Evolutionary conservation across 2,797 vertebrate genomes (phyloP).

Genomic region (Mionectes olivaceus): DNA sequence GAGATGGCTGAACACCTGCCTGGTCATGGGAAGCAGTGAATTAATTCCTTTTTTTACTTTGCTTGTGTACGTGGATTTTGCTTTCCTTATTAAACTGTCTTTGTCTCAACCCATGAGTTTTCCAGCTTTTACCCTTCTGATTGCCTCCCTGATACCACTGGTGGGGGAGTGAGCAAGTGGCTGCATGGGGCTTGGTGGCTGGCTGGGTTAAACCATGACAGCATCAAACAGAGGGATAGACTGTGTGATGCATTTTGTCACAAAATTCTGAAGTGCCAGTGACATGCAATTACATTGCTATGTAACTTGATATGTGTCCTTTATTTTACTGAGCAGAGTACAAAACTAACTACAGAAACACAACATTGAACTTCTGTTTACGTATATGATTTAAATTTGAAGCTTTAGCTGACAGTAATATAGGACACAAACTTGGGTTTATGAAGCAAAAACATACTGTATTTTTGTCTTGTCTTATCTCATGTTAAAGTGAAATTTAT

Average conservation of each 20-base stretch:
- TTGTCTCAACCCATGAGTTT: neutral
- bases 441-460: neutral
- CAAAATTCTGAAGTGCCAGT: neutral
- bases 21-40: neutral
- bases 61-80: neutral
- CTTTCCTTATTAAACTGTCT: neutral
- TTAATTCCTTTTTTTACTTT: neutral
- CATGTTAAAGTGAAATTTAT: neutral
- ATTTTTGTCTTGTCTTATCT: neutral
- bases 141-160: accelerated
- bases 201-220: neutral
- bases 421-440: neutral
- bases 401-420: neutral
- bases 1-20: neutral
- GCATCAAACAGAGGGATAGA: neutral
- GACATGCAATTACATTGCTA: neutral
- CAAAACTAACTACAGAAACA: neutral
- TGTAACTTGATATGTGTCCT: neutral
- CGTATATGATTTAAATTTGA: neutral
- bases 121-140: accelerated
- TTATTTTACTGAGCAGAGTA: neutral
- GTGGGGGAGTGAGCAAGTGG: neutral
- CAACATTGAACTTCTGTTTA: neutral
- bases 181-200: neutral
- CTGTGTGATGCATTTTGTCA: neutral